Percentiles rank a stretch among this genome's conserved stretches.
phyloP scores from a whole-genome alignment of 2,797 vertebrate species.

The Steatocranus sp. region DNA sequence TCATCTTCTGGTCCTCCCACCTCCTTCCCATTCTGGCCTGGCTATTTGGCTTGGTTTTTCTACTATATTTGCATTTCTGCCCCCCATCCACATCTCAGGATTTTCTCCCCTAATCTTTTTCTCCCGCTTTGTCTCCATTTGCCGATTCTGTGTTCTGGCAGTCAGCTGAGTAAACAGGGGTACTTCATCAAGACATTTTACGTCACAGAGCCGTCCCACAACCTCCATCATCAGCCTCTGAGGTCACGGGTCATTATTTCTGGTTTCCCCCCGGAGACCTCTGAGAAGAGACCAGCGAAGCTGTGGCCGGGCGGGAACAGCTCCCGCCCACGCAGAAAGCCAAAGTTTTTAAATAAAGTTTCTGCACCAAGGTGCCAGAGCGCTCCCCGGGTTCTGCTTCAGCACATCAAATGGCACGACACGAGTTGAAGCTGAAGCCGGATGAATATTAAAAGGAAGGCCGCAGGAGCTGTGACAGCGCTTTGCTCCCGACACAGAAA shows the following conservation, averaged over 20 bases:
- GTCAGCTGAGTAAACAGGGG: constrained; percentile 58
- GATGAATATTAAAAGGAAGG: not conserved
- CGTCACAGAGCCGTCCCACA: constrained; percentile 47
- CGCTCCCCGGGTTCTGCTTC: not conserved
- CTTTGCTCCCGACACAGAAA: constrained; percentile 1
- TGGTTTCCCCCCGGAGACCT: constrained; percentile 27
- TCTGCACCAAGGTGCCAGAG: not conserved
- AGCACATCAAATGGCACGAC: not conserved
- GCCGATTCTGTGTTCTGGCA: not conserved
- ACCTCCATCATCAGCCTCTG: constrained; percentile 29
- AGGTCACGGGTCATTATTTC: constrained; percentile 57
- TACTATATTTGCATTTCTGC: not conserved
- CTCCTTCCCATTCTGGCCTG: not conserved
- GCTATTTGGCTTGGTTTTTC: not conserved
- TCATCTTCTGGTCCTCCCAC: constrained; percentile 24
- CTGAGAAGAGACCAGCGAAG: constrained; percentile 24
- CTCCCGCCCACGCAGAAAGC: constrained; percentile 1
- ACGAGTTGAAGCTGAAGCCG: not conserved
- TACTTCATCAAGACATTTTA: constrained; percentile 21
- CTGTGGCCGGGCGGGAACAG: not conserved
- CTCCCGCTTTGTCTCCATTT: not conserved
- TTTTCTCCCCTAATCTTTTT: not conserved
- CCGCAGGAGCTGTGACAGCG: not conserved
- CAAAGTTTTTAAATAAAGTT: constrained; percentile 12
- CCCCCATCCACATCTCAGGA: not conserved